Percentiles rank a stretch among this genome's conserved stretches.
Conservation (phyloP, 2,888 invertebrate genomes). For the Pecten maximus region DNA sequence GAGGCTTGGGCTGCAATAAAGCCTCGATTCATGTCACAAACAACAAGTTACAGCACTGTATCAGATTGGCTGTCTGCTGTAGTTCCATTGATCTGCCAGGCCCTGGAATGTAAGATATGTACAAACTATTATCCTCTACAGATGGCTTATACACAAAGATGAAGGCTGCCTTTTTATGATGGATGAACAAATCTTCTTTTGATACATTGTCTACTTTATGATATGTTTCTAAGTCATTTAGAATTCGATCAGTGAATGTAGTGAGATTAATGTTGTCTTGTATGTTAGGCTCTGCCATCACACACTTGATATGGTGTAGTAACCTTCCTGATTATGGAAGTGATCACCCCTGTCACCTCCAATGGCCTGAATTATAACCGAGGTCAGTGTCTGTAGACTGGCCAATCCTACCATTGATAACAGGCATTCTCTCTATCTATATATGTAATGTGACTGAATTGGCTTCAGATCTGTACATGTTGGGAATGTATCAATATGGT, state of each 20-base stretch:
- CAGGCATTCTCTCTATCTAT: no score
- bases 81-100: background rate
- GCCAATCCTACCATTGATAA: background rate
- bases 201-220: conserved; percentile 25
- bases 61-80: background rate
- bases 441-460: background rate
- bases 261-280: background rate
- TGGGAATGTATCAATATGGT: background rate
- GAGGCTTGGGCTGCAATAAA: background rate
- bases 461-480: background rate
- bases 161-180: conserved; percentile 15
- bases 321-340: background rate
- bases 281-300: background rate
- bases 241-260: background rate
- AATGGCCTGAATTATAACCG: background rate
- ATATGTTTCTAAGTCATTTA: conserved; percentile 6
- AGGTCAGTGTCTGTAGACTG: background rate
- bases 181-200: conserved; percentile 18
- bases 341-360: background rate
- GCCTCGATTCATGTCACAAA: background rate
- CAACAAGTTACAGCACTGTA: background rate
- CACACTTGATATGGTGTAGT: background rate
- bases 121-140: background rate
- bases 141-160: conserved; percentile 18
- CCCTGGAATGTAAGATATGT: background rate